These are phyloP conservation scores for Rhaphigaster nebulosa DNA, from an alignment of 2,888 invertebrate genomes.

Conservation along the genomic window DNA sequence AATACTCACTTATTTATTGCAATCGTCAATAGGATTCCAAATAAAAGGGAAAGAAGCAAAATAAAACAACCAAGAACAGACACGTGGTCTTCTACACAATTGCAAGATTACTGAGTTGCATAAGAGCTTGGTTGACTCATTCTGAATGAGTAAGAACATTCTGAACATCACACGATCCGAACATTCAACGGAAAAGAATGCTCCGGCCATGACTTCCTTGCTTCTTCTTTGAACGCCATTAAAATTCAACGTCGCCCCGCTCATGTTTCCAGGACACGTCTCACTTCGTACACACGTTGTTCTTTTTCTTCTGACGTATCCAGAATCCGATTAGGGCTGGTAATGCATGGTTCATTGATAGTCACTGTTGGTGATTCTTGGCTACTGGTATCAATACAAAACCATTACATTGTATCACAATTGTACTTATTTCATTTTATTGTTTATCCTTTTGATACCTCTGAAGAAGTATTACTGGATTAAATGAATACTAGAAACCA, in stretches of 20 bases:
- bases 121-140: not conserved
- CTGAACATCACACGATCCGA: conserved; percentile 30
- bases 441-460: no score
- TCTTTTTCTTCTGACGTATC: conserved; percentile 26
- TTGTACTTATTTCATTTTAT: not conserved
- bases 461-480: no score
- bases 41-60: not conserved
- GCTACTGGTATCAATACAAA: conserved; percentile 22
- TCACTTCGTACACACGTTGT: conserved; percentile 31
- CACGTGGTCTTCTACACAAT: conserved; percentile 4
- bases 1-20: not conserved
- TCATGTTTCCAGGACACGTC: conserved; percentile 26
- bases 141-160: conserved; percentile 40
- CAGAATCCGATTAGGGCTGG: conserved; percentile 22
- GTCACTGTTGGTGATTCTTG: not conserved
- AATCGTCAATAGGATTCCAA: not conserved
- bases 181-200: conserved; percentile 30
- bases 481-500: no score
- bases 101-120: conserved; percentile 11
- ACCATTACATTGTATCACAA: not conserved
- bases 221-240: conserved; percentile 33
- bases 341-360: conserved; percentile 31
- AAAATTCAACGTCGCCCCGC: conserved; percentile 20
- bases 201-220: conserved; percentile 27
- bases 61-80: not conserved